phyloP scores from a whole-genome alignment of 2,888 invertebrate genomes.

The Trisateles emortualis region DNA sequence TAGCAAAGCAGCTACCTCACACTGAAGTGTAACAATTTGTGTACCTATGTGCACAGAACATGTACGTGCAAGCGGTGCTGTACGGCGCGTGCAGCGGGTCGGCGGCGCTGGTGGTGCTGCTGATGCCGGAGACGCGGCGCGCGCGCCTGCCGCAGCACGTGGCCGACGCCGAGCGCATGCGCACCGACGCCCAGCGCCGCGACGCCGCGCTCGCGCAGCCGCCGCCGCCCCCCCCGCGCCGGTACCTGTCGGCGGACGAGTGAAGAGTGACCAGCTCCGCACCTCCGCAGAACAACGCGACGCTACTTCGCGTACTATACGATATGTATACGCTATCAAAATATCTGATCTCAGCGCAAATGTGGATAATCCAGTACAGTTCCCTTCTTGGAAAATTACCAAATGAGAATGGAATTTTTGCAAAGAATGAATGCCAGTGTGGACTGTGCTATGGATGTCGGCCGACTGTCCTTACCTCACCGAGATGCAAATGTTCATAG shows the following conservation, averaged over 20 bases:
- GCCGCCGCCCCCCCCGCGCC: slow-evolving; percentile 19
- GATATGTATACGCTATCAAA: neutral
- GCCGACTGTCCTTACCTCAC: no score
- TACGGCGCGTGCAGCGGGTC: slow-evolving; percentile 73
- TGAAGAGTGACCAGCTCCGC: slow-evolving; percentile 32
- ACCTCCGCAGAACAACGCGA: no score
- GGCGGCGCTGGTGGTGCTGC: slow-evolving; percentile 84
- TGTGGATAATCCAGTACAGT: no score
- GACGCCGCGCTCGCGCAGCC: slow-evolving; percentile 14
- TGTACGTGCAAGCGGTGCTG: slow-evolving; percentile 73
- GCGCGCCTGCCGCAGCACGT: slow-evolving; percentile 84
- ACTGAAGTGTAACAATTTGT: no score
- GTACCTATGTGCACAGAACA: no score
- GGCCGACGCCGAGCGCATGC: slow-evolving; percentile 74
- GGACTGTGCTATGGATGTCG: no score
- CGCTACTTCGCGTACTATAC: neutral
- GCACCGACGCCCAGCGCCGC: slow-evolving; percentile 21
- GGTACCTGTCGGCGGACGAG: slow-evolving; percentile 51
- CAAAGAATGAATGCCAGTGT: no score
- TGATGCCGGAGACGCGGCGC: slow-evolving; percentile 88
- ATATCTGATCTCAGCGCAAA: neutral
- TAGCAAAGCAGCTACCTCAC: no score
- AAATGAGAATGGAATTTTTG: no score
- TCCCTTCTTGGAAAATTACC: no score
- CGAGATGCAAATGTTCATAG: no score